Evolutionary conservation across 2,888 invertebrate species (phyloP), one percentile per base, ranked within the genome.

Genomic region (Drosophila meridionalis): DNA sequence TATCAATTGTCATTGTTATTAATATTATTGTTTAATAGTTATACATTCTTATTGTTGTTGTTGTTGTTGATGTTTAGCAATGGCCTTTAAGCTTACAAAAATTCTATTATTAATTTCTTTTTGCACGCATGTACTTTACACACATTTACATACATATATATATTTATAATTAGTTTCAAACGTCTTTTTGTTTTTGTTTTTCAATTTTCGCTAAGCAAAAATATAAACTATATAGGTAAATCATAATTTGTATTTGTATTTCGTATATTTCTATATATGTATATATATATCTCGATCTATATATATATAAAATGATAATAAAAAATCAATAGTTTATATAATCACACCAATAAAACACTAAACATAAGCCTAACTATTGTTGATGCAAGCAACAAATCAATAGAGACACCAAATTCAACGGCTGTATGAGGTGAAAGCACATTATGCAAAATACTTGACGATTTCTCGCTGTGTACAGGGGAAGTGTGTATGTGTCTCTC

Each of bases 311-410:
- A 85, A 80, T 73, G 60, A 84, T 82, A 74, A 81, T 82, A 74
- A 73, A 71, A 79, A 81, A 78, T 69, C 61, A 72, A 73, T 73
- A 78, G 40, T 42, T 56, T 72, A 56, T 61, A 73, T 76, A 82
- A 91, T 91, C 90, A 90, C 90, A 91, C 86, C 89, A 89, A 82
- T 79, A 62, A 60, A 74, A 86, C 77, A 76, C 73, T 90, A 86
- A 83, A 82, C 66, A 80, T 86, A 82, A 68, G 62, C 66, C 76
- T 86, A 86, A 78, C 69, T 76, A 77, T 73, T 74, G 66, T 71
- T 72, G 69, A 69, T 72, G 69, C 63, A 78, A 47, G 69, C 74
- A 78, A 84, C 69, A 73, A 65, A 73, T 62, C 43, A 57, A 69
- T 73, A 76, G 70, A 80, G 71, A 80, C 88, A 81, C 60, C 71